Evolutionary conservation across 2,113 vertebrate genomes (phyloP), one percentile per base, ranked within the genome.

Genomic region (Patagioenas fasciata): DNA sequence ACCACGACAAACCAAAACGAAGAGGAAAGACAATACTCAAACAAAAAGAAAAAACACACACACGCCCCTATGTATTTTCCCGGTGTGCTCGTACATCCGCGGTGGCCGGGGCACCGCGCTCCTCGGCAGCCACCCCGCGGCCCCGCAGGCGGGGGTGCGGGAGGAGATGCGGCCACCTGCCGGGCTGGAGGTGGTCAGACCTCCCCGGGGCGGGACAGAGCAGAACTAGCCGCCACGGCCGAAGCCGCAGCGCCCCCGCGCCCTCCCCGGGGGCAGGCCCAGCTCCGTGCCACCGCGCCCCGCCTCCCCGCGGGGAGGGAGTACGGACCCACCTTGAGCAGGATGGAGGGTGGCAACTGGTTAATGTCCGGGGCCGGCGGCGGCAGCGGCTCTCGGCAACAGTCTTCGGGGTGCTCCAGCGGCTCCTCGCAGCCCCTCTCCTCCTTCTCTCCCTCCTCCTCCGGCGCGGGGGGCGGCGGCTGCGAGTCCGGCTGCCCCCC

Each of bases 311-410:
- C 58, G 15, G 11, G 7, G 10, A 79, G 10, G 10, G 4, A 10
- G 10, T 3, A 6, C 17, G 38, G 32, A 96, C 98, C 97, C 94
- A 99, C 99, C 99, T 99, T 99, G 56, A 99, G 99, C 54, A 99
- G 99, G 79, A 99, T 99, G 93, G 99, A 99, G 47, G 99, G 99
- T 72, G 99, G 99, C 96, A 99, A 98, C 96, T 99, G 99, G 95
- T 99, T 99, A 96, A 99, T 99, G 96, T 98, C 93, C 10, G 97
- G 94, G 18, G 75, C 51, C 15, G 97, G 94, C 47, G 95, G 91
- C 42, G 84, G 51, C 90, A 20, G 86, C 73, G 85, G 73, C 89
- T 98, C 98, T 31, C 93, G 85, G 79, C 85, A 96, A 67, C 90
- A 94, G 64, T 97, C 97, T 20, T 92, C 85, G 4, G 96, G 95